Base-by-base conservation (phyloP, 2,113 vertebrate genomes). In the Bos indicus region DNA sequence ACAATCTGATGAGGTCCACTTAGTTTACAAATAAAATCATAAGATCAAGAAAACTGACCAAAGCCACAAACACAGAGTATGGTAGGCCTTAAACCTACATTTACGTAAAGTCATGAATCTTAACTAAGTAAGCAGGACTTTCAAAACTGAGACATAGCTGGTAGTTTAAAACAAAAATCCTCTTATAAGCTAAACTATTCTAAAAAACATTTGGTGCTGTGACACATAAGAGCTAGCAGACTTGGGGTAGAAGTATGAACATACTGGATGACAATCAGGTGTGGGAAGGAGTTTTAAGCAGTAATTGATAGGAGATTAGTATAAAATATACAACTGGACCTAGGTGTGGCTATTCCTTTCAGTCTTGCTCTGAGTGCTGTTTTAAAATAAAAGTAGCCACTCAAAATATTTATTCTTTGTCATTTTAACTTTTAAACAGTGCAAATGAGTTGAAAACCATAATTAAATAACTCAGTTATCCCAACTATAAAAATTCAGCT, bases 401-500 rank as follows among this genome's bases (percentile, higher is more conserved):
- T 77, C 82, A 23, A 82, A 77, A 91, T 43, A 95, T 21, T 51
- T 77, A 90, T 71, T 86, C 28, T 87, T 84, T 94, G 4, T 64
- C 78, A 83, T 59, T 95, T 94, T 84, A 87, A 81, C 57, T 95
- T 93, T 48, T 62, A 82, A 96, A 62, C 3, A 93, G 77, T 16
- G 25, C 25, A 91, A 92, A 95, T 74, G 33, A 78, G 25, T 71
- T 67, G 13, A 91, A 97, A 93, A 64, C 60, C n/a, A 48, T 56
- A 23, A 81, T 93, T 80, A 92, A 90, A 91, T 82, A 88, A 85
- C 5, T 82, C 46, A 19, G 15, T 83, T 89, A 81, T 64, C 17
- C 10, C 52, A 88, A 52, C 15, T 62, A 81, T 14, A 85, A 86
- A 90, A 94, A 91, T 21, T 43, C 83, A 95, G 33, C 12, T 88